Conservation (phyloP, 2,888 invertebrate genomes). For the Lapara coniferarum region DNA sequence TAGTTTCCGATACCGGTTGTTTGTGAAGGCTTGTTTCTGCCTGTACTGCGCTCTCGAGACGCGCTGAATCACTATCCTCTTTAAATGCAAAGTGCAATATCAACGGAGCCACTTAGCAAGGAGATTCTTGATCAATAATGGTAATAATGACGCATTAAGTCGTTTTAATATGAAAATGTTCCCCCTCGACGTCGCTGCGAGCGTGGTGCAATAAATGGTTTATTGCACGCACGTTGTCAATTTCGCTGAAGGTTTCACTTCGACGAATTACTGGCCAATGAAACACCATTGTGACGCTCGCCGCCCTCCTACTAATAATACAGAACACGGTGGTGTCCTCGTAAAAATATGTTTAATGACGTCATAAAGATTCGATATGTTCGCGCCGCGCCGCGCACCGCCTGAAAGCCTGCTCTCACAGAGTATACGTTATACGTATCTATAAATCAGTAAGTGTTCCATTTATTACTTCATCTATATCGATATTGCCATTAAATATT, state of each 20-base stretch:
- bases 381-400: constrained; percentile 56
- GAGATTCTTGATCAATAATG: constrained; percentile 27
- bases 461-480: constrained; percentile 42
- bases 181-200: constrained; percentile 49
- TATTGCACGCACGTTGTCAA: constrained; percentile 70
- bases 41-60: constrained; percentile 33
- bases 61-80: background rate
- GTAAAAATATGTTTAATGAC: constrained; percentile 83
- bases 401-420: constrained; percentile 63
- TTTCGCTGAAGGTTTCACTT: constrained; percentile 65
- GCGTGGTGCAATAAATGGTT: constrained; percentile 64
- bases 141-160: constrained; percentile 49
- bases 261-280: constrained; percentile 71
- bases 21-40: constrained; percentile 44
- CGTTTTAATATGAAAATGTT: constrained; percentile 52
- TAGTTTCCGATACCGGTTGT: constrained; percentile 41
- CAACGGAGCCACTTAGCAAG: constrained; percentile 10
- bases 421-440: constrained; percentile 56
- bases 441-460: constrained; percentile 73
- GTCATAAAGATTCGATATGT: constrained; percentile 79
- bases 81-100: constrained; percentile 17
- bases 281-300: constrained; percentile 58
- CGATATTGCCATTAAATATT: constrained; percentile 51
- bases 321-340: constrained; percentile 74
- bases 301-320: constrained; percentile 68